Percentiles rank a stretch among this genome's conserved stretches.
Conservation (phyloP, 2,113 vertebrate genomes). For the Pterocles orientalis region DNA sequence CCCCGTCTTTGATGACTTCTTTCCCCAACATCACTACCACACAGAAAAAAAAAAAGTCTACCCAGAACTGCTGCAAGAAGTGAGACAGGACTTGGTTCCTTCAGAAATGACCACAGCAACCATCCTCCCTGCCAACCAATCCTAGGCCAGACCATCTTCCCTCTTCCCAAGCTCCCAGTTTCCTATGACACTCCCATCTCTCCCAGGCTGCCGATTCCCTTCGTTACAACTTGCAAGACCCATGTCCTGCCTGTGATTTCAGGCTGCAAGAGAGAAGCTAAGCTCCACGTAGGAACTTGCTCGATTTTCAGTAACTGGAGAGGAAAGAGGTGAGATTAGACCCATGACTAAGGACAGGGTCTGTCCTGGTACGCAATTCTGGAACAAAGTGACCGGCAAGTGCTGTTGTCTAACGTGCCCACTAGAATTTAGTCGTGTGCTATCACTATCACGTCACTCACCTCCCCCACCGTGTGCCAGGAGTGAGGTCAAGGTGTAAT, state of each 20-base stretch:
- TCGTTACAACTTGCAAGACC: rapidly evolving
- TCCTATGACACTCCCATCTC: not conserved
- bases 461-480: constrained; percentile 64
- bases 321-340: constrained; percentile 55
- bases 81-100: not conserved
- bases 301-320: not conserved
- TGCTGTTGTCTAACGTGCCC: constrained; percentile 68
- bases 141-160: not conserved
- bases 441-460: constrained; percentile 12
- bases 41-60: not conserved
- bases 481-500: constrained; percentile 68
- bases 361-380: constrained; percentile 1
- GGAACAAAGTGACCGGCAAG: constrained; percentile 52
- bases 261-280: not conserved
- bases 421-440: constrained; percentile 56
- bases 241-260: not conserved
- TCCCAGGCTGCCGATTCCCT: not conserved
- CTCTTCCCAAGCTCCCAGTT: not conserved
- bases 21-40: not conserved
- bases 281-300: constrained; percentile 39
- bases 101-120: not conserved
- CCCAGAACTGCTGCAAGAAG: not conserved
- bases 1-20: not conserved
- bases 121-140: not conserved
- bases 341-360: not conserved